A percentile compares a stretch with the other conserved stretches of the same genome.
phyloP scores from a whole-genome alignment of 2,113 vertebrate genomes.

The Mesembrinibis cayennensis region DNA sequence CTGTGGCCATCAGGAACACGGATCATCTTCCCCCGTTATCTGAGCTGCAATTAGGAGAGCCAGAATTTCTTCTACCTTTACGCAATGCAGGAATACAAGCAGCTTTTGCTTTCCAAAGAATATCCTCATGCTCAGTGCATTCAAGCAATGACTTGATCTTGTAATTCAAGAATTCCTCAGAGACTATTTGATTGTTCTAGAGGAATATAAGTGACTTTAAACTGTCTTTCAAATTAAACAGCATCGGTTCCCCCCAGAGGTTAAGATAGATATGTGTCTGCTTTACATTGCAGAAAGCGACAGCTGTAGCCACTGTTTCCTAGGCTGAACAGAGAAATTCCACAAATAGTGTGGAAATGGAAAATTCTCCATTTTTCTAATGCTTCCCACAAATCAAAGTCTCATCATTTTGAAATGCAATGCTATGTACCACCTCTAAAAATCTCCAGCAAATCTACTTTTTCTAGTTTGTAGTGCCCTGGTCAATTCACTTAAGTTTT shows the following conservation, averaged over 20 bases:
- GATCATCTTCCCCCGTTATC: not conserved
- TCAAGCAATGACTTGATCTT: not conserved
- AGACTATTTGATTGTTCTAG: not conserved
- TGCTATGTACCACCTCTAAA: not conserved
- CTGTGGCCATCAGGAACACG: not conserved
- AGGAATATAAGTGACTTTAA: not conserved
- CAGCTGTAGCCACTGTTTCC: not conserved
- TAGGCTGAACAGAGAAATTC: not conserved
- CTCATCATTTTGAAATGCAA: fast-evolving
- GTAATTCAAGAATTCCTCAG: not conserved
- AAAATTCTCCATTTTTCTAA: not conserved
- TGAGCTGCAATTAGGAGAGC: not conserved
- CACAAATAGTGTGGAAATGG: fast-evolving
- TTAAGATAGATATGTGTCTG: not conserved
- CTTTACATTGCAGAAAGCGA: not conserved
- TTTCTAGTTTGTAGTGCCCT: not conserved
- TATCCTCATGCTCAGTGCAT: not conserved
- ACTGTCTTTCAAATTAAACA: not conserved
- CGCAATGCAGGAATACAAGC: fast-evolving
- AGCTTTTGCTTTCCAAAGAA: not conserved
- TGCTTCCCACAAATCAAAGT: not conserved
- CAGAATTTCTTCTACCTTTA: not conserved
- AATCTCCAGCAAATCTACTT: not conserved
- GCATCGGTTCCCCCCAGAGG: not conserved
- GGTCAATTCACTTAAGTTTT: not conserved